Evolutionary conservation across 2,113 vertebrate genomes (phyloP).

Genomic region (Merops nubicus): DNA sequence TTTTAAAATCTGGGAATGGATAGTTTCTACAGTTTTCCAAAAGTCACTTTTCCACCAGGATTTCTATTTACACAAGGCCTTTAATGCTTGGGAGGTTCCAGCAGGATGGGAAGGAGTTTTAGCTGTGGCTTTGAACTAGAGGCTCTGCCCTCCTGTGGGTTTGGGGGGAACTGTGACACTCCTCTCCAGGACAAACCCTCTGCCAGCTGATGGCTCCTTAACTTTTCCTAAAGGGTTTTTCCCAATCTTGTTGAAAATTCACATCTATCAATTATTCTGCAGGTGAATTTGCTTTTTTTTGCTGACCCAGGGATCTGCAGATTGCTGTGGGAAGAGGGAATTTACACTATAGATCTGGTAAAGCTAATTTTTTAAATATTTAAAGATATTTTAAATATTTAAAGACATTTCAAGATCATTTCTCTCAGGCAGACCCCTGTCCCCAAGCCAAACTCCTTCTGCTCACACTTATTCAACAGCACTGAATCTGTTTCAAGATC

Average conservation of each 20-base stretch:
- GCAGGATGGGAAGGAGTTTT: neutral
- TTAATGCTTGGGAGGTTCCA: neutral
- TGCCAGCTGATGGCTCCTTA: neutral
- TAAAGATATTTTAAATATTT: too few relatives aligned
- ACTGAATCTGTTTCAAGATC: neutral
- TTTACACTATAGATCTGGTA: too few relatives aligned
- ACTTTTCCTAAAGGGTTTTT: neutral
- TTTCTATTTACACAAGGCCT: neutral
- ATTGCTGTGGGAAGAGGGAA: neutral
- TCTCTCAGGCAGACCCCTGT: neutral
- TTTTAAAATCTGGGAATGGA: neutral
- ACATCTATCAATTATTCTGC: neutral
- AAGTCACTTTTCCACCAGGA: neutral
- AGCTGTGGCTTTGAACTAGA: fast-evolving
- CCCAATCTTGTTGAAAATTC: neutral
- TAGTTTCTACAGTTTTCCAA: too few relatives aligned
- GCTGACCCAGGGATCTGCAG: neutral
- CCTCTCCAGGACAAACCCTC: neutral
- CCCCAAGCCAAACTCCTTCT: neutral
- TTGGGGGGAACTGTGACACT: neutral
- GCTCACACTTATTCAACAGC: neutral
- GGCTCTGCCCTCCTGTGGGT: neutral
- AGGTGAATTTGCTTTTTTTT: neutral
- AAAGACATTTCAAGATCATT: too few relatives aligned
- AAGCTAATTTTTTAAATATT: too few relatives aligned